Evolutionary conservation across 2,888 invertebrate species (phyloP).

Genomic region (Melolontha melolontha): DNA sequence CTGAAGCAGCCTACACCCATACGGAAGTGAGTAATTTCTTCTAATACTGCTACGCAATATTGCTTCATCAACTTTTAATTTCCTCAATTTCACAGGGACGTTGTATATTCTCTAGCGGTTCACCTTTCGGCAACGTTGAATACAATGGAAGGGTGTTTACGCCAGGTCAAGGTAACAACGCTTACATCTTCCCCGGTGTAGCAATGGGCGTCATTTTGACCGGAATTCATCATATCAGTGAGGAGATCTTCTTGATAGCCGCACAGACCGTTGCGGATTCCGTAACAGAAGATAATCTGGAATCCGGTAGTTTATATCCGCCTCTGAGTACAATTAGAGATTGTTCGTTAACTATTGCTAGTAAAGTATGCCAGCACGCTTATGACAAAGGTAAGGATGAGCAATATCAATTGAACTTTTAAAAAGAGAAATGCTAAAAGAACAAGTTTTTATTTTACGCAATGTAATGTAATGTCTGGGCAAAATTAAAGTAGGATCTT

Average conservation of each 20-base stretch:
- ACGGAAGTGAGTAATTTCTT: slow-evolving; percentile 88
- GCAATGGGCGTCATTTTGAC: slow-evolving; percentile 94
- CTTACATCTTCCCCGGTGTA: slow-evolving; percentile 97
- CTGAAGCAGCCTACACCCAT: slow-evolving; percentile 91
- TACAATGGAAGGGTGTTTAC: slow-evolving; percentile 83
- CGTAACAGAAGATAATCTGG: slow-evolving; percentile 85
- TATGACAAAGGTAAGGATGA: slow-evolving; percentile 80
- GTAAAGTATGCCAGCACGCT: slow-evolving; percentile 87
- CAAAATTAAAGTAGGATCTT: no score
- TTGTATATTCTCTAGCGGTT: slow-evolving; percentile 95
- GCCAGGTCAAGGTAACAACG: slow-evolving; percentile 94
- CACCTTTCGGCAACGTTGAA: slow-evolving; percentile 91
- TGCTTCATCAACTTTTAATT: no score
- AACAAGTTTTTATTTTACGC: no score
- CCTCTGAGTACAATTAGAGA: slow-evolving; percentile 85
- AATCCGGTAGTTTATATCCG: slow-evolving; percentile 92
- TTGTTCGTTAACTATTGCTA: slow-evolving; percentile 91
- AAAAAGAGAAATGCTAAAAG: no score
- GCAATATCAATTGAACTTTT: background rate
- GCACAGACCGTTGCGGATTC: slow-evolving; percentile 89
- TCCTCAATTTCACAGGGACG: slow-evolving; percentile 77
- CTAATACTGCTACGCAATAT: slow-evolving; percentile 15
- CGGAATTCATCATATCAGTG: slow-evolving; percentile 92
- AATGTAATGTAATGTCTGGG: no score
- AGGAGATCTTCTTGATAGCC: slow-evolving; percentile 93